Conservation (phyloP, 2,797 vertebrate genomes). For the Sebastes ruberrimus region DNA sequence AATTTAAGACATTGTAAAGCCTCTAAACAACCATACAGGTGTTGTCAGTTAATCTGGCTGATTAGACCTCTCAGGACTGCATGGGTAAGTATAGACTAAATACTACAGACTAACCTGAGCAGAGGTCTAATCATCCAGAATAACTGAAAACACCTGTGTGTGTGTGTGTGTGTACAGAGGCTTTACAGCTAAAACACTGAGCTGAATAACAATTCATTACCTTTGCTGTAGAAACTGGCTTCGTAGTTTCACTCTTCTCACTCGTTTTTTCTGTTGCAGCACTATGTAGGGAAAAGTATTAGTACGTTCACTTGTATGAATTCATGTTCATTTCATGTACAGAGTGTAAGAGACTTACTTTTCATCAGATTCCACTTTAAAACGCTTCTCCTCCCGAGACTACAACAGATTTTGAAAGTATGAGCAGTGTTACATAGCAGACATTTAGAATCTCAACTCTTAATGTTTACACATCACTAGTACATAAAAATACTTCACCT, state of each 20-base stretch:
- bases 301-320: neutral
- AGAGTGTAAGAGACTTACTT: conserved; percentile 71
- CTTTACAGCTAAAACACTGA: neutral
- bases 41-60: neutral
- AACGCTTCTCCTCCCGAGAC: conserved; percentile 90
- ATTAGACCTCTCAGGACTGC: neutral
- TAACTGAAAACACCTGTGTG: neutral
- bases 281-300: conserved; percentile 62
- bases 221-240: conserved; percentile 79
- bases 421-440: neutral
- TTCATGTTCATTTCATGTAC: neutral
- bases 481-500: conserved; percentile 40
- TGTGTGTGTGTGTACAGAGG: neutral
- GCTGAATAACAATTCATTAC: conserved; percentile 61
- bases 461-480: neutral
- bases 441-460: neutral
- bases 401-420: conserved; percentile 35
- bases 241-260: conserved; percentile 67
- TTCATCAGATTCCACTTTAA: conserved; percentile 86
- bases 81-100: neutral
- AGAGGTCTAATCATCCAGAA: neutral
- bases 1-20: neutral
- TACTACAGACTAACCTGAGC: neutral
- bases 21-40: neutral
- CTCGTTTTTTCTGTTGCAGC: conserved; percentile 70